These are phyloP conservation scores for Adineta ricciae DNA, from an alignment of 2,888 invertebrate genomes.

Conservation along the genomic window DNA sequence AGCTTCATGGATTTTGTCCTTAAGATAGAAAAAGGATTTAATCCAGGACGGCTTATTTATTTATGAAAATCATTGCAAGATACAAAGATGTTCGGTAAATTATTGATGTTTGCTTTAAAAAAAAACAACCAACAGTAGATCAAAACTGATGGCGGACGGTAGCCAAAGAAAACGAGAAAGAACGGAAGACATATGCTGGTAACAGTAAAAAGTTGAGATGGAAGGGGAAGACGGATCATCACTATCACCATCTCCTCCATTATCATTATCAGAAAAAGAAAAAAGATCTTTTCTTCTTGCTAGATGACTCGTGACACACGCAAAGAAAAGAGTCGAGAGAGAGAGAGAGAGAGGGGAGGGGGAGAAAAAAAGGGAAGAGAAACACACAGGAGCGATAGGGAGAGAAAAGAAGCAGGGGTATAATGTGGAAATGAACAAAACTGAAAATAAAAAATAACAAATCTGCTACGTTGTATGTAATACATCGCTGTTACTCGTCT, in stretches of 20 bases:
- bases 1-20: neutral
- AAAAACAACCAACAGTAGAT: neutral
- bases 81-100: neutral
- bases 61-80: neutral
- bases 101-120: neutral
- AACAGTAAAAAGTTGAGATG: neutral
- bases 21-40: neutral
- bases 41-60: neutral
- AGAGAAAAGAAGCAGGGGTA: neutral
- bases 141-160: neutral
- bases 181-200: neutral
- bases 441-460: neutral
- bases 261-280: neutral
- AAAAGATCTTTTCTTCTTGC: neutral
- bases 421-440: constrained; percentile 2
- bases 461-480: neutral
- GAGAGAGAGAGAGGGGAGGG: neutral
- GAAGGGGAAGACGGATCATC: neutral
- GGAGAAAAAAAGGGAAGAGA: neutral
- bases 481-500: neutral
- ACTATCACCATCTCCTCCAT: neutral
- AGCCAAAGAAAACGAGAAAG: neutral
- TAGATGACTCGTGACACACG: neutral
- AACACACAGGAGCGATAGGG: neutral
- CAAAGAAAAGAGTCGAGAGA: neutral